Evolutionary conservation across 2,888 invertebrate species (phyloP), one percentile per base, ranked within the genome.

Genomic region (Serripes groenlandicus): DNA sequence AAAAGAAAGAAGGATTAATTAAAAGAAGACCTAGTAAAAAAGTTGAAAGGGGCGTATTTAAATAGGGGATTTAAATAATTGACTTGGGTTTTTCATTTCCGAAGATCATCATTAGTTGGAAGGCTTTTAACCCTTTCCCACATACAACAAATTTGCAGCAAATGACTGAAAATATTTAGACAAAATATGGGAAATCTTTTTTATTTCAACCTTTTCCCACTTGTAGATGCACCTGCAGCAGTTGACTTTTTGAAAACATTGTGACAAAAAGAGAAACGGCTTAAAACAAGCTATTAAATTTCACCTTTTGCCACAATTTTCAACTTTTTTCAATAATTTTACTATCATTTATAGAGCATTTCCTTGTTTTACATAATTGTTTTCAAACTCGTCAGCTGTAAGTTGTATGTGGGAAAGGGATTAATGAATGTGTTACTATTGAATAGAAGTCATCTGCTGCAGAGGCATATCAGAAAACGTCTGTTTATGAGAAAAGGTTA

Each of bases 41-140:
- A 56, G 56, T 56, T 56, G 11, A 56, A n/a, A 56, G 21, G 49
- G 2, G 23, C 23, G 26, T 4, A n/a, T 26, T 66, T 42, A 42
- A 66, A 66, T 66, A 42, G 42, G 49, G 66, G 66, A 66, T 66
- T 66, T 66, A 66, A 66, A 66, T 66, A 35, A 66, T 66, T 66
- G 66, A 66, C 42, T 66, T n/a, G 66, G 66, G 35, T 37, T 37
- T 37, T 66, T n/a, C 66, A 66, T 42, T 42, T 42, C 21, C n/a
- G n/a, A 66, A 66, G 26, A n/a, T 35, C 66, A 66, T 66, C 66
- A 66, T 42, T 66, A 26, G 35, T 11, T n/a, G 2, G 49, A 42
- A 26, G 28, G 66, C 42, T 66, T 66, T 66, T 42, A 9, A 66
- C 7, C 7, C 42, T 42, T 42, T 7, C 9, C 42, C 42, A 42